Conservation (phyloP, 64 coral and sea anemone genomes). For the Hydrozoanthus tunicans region DNA sequence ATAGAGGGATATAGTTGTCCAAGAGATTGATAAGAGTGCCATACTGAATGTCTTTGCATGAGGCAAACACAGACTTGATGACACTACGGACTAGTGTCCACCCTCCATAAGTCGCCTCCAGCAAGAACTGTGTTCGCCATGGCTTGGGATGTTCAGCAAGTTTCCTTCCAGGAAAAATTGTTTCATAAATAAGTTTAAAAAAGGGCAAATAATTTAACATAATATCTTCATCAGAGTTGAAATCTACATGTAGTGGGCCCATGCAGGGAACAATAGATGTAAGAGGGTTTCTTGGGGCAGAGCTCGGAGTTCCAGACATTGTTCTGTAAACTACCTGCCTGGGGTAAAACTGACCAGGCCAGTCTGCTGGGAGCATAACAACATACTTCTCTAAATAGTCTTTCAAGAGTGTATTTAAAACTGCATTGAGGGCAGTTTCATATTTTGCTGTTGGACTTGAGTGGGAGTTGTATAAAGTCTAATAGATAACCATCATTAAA, state of each 20-base stretch:
- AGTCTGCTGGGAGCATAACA: slow-evolving; percentile 43
- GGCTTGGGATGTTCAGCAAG: slow-evolving; percentile 61
- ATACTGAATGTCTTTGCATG: slow-evolving; percentile 46
- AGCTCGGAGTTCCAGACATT: background rate
- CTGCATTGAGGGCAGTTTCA: slow-evolving; percentile 5
- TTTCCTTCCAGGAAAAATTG: slow-evolving; percentile 47
- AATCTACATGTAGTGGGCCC: slow-evolving; percentile 56
- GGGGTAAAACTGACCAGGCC: slow-evolving; percentile 22
- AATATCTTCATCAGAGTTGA: slow-evolving; percentile 60
- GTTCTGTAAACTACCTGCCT: slow-evolving; percentile 43
- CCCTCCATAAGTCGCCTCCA: slow-evolving; percentile 41
- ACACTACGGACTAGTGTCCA: slow-evolving; percentile 16
- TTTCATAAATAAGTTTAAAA: slow-evolving; percentile 42
- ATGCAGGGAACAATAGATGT: slow-evolving; percentile 36
- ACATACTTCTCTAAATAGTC: slow-evolving; percentile 6
- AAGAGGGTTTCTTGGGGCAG: background rate
- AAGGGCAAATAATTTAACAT: slow-evolving; percentile 22
- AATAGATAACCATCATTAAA: slow-evolving; percentile 35
- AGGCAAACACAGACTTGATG: slow-evolving; percentile 29
- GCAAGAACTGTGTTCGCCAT: slow-evolving; percentile 38
- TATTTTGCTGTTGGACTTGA: slow-evolving; percentile 35
- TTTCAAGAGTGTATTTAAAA: background rate
- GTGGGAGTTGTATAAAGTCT: slow-evolving; percentile 17
- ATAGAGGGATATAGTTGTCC: slow-evolving; percentile 30
- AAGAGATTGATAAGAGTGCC: slow-evolving; percentile 15